Evolutionary conservation across 2,113 vertebrate genomes (phyloP).

Genomic region (Eleginops maclovinus): DNA sequence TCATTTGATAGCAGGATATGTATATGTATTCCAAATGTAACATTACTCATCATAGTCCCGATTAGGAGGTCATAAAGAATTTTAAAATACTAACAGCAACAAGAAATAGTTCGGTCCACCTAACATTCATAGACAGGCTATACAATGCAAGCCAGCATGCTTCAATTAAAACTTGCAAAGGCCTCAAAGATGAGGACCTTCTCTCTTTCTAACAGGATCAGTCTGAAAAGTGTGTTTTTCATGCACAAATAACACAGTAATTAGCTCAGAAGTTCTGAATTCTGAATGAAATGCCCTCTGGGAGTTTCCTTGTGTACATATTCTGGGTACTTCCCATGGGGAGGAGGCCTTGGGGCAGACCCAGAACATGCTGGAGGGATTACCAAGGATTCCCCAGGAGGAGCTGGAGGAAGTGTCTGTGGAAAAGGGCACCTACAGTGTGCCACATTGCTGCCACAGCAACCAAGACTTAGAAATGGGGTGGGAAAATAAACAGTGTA

Average conservation of each 20-base stretch:
- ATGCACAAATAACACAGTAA: not conserved
- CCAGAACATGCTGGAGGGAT: not conserved
- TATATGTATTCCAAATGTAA: too few relatives aligned
- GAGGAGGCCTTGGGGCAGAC: not conserved
- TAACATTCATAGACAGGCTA: not conserved
- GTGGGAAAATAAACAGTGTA: not conserved
- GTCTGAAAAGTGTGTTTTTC: not conserved
- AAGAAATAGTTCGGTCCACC: not conserved
- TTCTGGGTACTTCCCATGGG: not conserved
- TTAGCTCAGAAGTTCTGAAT: not conserved
- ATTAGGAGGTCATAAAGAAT: too few relatives aligned
- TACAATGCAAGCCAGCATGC: not conserved
- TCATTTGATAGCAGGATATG: not conserved
- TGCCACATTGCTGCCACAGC: not conserved
- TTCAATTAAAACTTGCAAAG: too few relatives aligned
- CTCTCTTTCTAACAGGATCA: not conserved
- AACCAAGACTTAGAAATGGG: slow-evolving; percentile 14
- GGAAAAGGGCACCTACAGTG: not conserved
- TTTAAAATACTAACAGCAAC: too few relatives aligned
- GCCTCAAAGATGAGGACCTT: not conserved
- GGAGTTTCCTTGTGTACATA: not conserved
- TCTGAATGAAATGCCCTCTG: not conserved
- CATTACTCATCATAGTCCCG: too few relatives aligned
- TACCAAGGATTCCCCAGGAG: not conserved
- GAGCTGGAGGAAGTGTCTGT: not conserved